Evolutionary conservation across 2,797 vertebrate genomes (phyloP).

Genomic region (Coccyzus lansbergi): DNA sequence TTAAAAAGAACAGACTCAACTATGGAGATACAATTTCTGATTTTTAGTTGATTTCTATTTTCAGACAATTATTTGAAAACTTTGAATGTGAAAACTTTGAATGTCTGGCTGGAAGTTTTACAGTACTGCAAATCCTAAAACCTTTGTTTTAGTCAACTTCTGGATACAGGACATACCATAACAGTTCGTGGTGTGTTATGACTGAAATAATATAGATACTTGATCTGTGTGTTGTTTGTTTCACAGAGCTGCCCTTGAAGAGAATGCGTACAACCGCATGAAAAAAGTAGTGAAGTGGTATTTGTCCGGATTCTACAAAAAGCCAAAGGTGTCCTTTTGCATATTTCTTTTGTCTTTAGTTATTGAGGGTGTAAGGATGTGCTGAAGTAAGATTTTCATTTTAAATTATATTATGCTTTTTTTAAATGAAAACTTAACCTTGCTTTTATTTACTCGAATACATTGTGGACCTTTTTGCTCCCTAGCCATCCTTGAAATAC

Average conservation of each 20-base stretch:
- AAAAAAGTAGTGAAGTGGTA: conserved; percentile 99
- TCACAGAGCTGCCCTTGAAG: conserved; percentile 91
- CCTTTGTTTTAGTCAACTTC: neutral
- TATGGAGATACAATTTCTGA: neutral
- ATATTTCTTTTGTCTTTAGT: neutral
- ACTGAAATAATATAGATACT: neutral
- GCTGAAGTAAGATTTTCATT: neutral
- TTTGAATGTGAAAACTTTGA: neutral
- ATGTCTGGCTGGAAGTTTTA: neutral
- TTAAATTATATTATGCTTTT: neutral
- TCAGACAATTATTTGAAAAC: neutral
- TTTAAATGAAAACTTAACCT: no score
- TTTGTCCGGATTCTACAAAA: conserved; percentile 99
- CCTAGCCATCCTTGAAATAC: neutral
- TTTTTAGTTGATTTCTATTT: neutral
- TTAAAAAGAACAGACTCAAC: neutral
- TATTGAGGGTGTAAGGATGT: neutral
- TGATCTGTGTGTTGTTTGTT: neutral
- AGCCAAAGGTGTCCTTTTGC: conserved; percentile 88
- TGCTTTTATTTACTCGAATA: neutral
- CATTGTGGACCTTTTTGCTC: neutral
- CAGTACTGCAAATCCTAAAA: neutral
- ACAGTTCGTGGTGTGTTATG: neutral
- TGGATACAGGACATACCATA: neutral
- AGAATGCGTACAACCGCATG: conserved; percentile 95